Evolutionary conservation across 2,888 invertebrate species (phyloP).

Genomic region (Amphipoea oculea): DNA sequence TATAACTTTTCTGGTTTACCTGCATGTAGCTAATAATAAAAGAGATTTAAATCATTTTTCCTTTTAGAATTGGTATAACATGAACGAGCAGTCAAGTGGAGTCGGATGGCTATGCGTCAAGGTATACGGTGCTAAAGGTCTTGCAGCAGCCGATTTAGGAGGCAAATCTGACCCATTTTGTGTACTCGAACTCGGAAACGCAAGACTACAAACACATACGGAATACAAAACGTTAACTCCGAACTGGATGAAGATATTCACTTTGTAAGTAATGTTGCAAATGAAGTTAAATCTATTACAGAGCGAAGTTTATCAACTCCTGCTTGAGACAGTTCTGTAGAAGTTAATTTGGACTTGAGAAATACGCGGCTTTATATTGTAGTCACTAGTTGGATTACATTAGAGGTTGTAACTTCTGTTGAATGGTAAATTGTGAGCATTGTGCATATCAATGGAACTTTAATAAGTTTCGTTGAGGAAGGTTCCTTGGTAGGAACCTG

Average conservation of each 20-base stretch:
- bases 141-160: constrained; percentile 98
- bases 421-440: neutral
- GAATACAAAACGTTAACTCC: constrained; percentile 99
- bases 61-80: constrained; percentile 91
- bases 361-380: constrained; percentile 12
- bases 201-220: constrained; percentile 98
- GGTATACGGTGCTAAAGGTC: constrained; percentile 95
- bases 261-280: constrained; percentile 93
- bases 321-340: constrained; percentile 3
- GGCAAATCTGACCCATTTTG: constrained; percentile 99
- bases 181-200: constrained; percentile 98
- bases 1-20: neutral
- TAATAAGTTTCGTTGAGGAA: neutral
- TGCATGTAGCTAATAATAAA: neutral
- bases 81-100: constrained; percentile 91
- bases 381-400: constrained; percentile 7
- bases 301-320: constrained; percentile 11
- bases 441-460: constrained; percentile 1
- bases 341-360: constrained; percentile 23
- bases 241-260: constrained; percentile 99
- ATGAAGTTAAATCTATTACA: constrained; percentile 1
- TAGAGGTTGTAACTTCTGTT: constrained; percentile 1
- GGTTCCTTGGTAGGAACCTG: neutral
- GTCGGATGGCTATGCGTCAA: constrained; percentile 98
- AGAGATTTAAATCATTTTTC: neutral